Percentiles rank a stretch among this genome's conserved stretches.
These are phyloP conservation scores for Formica aserva DNA, from an alignment of 2,888 invertebrate species.

Conservation along the genomic window DNA sequence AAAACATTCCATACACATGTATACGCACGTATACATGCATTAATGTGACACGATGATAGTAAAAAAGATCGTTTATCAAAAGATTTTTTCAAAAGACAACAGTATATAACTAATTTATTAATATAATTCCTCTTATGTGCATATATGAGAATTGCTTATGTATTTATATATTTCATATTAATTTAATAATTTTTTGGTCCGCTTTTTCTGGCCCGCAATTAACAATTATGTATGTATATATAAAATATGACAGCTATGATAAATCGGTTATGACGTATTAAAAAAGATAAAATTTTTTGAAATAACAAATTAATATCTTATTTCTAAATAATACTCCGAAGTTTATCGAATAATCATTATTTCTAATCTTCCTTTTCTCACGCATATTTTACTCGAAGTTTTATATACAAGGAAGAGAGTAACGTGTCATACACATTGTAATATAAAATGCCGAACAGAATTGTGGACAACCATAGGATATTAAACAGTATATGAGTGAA, in stretches of 20 bases:
- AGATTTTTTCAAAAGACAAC: slow-evolving; percentile 7
- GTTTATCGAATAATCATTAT: slow-evolving; percentile 61
- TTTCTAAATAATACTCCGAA: slow-evolving; percentile 13
- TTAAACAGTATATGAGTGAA: slow-evolving; percentile 68
- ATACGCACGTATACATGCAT: slow-evolving; percentile 20
- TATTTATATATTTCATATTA: neutral
- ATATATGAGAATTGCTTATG: neutral
- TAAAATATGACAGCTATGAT: neutral
- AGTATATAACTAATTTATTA: neutral
- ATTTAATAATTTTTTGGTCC: slow-evolving; percentile 3
- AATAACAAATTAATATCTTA: slow-evolving; percentile 20
- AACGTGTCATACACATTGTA: slow-evolving; percentile 60
- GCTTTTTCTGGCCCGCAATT: neutral
- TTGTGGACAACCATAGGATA: slow-evolving; percentile 62
- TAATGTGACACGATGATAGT: slow-evolving; percentile 15
- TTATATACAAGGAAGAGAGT: slow-evolving; percentile 62
- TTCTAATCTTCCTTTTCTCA: slow-evolving; percentile 71
- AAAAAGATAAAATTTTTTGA: neutral
- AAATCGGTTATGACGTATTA: neutral
- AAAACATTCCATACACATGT: slow-evolving; percentile 45
- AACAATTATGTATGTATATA: neutral
- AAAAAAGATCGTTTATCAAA: slow-evolving; percentile 6
- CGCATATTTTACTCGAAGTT: slow-evolving; percentile 62
- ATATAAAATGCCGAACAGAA: slow-evolving; percentile 67
- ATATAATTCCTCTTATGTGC: slow-evolving; percentile 1